Conservation (phyloP, 2,113 vertebrate species). For the Epinephelus lanceolatus region DNA sequence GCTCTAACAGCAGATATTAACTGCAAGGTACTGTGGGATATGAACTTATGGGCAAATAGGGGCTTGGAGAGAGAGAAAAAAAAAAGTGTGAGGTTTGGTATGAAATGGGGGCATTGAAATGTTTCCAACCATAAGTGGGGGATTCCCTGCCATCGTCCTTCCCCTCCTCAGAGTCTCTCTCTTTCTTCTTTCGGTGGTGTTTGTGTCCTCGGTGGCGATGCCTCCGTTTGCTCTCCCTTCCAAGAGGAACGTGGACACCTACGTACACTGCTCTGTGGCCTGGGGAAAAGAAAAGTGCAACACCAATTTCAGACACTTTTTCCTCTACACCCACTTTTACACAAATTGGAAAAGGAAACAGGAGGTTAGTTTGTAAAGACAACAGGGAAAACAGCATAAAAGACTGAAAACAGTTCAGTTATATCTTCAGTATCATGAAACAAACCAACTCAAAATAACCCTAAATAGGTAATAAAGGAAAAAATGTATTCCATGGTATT, state of each 20-base stretch:
- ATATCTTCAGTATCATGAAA: not conserved
- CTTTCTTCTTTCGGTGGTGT: constrained; percentile 90
- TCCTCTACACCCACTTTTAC: not conserved
- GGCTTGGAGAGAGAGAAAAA: not conserved
- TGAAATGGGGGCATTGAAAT: constrained; percentile 14
- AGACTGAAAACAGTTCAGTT: not conserved
- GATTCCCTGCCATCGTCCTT: constrained; percentile 93
- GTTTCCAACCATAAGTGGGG: constrained; percentile 89
- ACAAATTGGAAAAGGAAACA: not conserved
- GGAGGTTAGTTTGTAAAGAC: not conserved
- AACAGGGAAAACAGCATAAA: not conserved
- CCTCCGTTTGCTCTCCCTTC: constrained; percentile 88
- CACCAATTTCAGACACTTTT: not conserved
- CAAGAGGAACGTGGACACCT: constrained; percentile 93
- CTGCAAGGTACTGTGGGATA: not conserved
- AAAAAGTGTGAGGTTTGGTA: not conserved
- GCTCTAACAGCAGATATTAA: not conserved
- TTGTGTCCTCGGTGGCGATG: constrained; percentile 93
- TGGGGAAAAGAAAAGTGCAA: constrained; percentile 59
- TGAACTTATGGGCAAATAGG: not conserved
- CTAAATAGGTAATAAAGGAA: not conserved
- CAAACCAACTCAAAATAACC: not conserved
- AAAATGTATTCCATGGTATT: not conserved
- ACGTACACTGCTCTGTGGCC: constrained; percentile 96
- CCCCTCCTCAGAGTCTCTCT: constrained; percentile 87